Evolutionary conservation across 2,888 invertebrate genomes (phyloP).

Genomic region (Sinopyrophorus schimmeli): DNA sequence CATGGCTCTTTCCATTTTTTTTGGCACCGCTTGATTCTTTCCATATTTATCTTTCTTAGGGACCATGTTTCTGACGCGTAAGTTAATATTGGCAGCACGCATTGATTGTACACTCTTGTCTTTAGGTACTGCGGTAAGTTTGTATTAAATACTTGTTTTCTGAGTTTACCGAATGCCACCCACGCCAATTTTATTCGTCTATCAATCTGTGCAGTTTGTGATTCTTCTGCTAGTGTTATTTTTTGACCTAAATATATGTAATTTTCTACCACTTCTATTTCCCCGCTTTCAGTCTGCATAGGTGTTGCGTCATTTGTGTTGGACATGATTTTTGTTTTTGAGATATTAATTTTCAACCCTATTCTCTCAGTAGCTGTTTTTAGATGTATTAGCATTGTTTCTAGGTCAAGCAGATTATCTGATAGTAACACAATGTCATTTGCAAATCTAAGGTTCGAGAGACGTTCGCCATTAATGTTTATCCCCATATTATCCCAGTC

Average conservation of each 20-base stretch:
- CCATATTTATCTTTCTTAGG: conserved; percentile 1
- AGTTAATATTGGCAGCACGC: conserved; percentile 4
- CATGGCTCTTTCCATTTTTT: no score
- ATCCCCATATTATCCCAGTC: conserved; percentile 1
- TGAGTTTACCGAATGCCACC: conserved; percentile 5
- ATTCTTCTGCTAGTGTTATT: no score
- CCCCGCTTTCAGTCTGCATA: neutral
- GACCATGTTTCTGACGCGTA: conserved; percentile 8
- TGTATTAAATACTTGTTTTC: conserved; percentile 1
- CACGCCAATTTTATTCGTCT: neutral
- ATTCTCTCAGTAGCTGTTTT: neutral
- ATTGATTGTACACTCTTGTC: conserved; percentile 5
- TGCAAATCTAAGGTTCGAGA: neutral
- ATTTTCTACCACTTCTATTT: conserved; percentile 4
- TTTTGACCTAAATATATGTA: neutral
- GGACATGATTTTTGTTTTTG: no score
- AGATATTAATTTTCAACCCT: conserved; percentile 1
- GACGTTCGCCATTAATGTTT: neutral
- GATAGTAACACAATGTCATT: neutral
- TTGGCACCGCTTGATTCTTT: no score
- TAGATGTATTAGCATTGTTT: conserved; percentile 1
- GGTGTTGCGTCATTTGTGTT: neutral
- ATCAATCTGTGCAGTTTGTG: no score
- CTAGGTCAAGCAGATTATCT: conserved; percentile 1
- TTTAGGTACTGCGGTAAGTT: conserved; percentile 1